Conservation (phyloP, 2,888 invertebrate species). For the Caenorhabditis sp. region DNA sequence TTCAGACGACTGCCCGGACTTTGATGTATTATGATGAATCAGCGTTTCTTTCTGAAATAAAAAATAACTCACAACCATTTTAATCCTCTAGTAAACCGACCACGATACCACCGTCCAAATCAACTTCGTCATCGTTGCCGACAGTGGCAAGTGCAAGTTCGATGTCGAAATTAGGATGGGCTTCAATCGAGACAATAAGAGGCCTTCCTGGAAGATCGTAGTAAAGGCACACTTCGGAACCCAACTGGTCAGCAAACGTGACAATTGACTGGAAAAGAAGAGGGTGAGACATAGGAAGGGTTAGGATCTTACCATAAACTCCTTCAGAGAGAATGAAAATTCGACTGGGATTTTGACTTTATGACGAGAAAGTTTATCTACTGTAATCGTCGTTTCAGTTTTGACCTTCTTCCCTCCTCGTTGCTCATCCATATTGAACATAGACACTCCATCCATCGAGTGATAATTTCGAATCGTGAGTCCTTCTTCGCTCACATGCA, state of each 20-base stretch:
- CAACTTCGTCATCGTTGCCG: conserved; percentile 56
- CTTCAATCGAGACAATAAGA: conserved; percentile 51
- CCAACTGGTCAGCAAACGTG: conserved; percentile 57
- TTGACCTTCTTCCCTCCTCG: conserved; percentile 44
- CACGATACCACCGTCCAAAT: conserved; percentile 59
- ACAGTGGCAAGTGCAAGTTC: conserved; percentile 54
- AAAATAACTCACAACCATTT: not conserved
- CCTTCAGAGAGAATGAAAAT: conserved; percentile 52
- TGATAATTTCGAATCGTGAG: conserved; percentile 55
- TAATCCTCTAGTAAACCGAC: conserved; percentile 5
- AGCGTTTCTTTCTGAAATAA: conserved; percentile 42
- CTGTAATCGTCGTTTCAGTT: conserved; percentile 52
- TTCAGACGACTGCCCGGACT: not conserved
- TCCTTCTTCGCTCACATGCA: conserved; percentile 28
- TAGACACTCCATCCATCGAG: conserved; percentile 21
- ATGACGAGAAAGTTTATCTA: conserved; percentile 49
- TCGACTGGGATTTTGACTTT: conserved; percentile 41
- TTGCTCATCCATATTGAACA: conserved; percentile 28
- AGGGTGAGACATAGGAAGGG: not conserved
- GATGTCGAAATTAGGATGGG: conserved; percentile 58
- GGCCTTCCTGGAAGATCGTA: conserved; percentile 62
- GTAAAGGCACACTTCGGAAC: conserved; percentile 52
- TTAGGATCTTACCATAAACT: conserved; percentile 38
- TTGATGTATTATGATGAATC: not conserved
- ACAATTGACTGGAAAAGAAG: conserved; percentile 35